Percentiles rank a stretch among this genome's conserved stretches.
phyloP scores from a whole-genome alignment of 2,888 invertebrate species.

The Oscheius sp. region DNA sequence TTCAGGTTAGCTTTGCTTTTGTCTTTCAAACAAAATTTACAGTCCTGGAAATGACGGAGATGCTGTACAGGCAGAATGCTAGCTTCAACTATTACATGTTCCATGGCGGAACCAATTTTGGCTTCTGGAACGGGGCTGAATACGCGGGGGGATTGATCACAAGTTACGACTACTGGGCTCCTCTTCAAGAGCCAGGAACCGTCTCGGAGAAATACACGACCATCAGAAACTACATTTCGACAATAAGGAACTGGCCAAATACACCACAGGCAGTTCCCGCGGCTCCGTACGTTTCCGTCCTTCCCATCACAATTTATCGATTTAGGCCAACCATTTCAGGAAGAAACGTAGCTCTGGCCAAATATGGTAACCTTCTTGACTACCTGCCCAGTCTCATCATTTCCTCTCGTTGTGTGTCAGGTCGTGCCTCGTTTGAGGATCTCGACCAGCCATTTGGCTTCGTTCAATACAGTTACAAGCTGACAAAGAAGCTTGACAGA shows the following conservation, averaged over 20 bases:
- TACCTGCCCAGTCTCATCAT: constrained; percentile 19
- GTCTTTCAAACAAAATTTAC: not conserved
- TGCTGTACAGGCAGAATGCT: constrained; percentile 50
- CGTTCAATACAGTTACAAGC: constrained; percentile 34
- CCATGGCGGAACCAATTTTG: constrained; percentile 67
- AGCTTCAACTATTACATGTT: constrained; percentile 66
- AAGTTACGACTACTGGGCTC: constrained; percentile 68
- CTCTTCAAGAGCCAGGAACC: constrained; percentile 56
- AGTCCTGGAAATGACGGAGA: constrained; percentile 32
- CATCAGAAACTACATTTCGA: constrained; percentile 51
- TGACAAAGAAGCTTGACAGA: constrained; percentile 12
- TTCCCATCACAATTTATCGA: not conserved
- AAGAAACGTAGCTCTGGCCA: constrained; percentile 24
- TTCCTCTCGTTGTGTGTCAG: not conserved
- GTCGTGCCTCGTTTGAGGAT: constrained; percentile 20
- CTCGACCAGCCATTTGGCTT: constrained; percentile 46
- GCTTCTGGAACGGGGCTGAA: constrained; percentile 60
- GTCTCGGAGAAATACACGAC: constrained; percentile 43
- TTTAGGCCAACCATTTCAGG: constrained; percentile 22
- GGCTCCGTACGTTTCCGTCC: constrained; percentile 1
- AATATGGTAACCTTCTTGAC: constrained; percentile 33
- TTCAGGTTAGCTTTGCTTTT: not conserved
- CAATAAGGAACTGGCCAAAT: constrained; percentile 41
- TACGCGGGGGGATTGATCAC: constrained; percentile 46
- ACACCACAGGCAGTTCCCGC: constrained; percentile 75